Base-by-base conservation (phyloP, 1,140 invertebrate genomes). In the Callitettix versicolor region DNA sequence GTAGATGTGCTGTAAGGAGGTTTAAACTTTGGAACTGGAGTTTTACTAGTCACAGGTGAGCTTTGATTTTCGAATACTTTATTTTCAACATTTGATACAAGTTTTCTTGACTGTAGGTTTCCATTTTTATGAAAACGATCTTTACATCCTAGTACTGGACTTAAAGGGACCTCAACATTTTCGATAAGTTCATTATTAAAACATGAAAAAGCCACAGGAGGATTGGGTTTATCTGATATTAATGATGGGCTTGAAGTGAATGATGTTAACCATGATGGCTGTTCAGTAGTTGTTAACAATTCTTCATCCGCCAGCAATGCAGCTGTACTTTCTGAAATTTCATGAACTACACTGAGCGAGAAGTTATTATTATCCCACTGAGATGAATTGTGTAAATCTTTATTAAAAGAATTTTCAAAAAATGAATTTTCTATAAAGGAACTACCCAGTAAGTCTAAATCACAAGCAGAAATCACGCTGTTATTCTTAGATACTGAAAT, bases 231-330 rank as follows among this genome's bases (percentile, higher is more conserved):
- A 30, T 38, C 63, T 15, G 26, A 21, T 7, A 57, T 21, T 12
- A 48, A 58, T 26, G 33, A 18, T 55, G 51, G 50, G 56, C 40
- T 57, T 54, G 56, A 56, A 50, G 59, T 49, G 59, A 55, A 44
- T 58, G 22, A 51, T 60, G 55, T 58, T 53, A 59, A 15, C 21
- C 34, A 18, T 55, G 55, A 60, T 46, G 26, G 26, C 9, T 42
- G 21, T 11, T 24, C 30, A 33, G 48, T 43, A 14, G 56, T 53
- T 12, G 54, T 46, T 9, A 34, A 40, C 42, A 47, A 49, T n/a
- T 60, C 62, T 51, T 66, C 65, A 53, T 70, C 64, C 2, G 58
- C 64, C 14, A 68, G 38, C 5, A 68, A 46, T 11, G 63, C 67
- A 18, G 18, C 58, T 1, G 57, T 52, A 51, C 60, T 63, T 7